Base-by-base conservation (phyloP, 2,113 vertebrate genomes). In the Etheostoma cragini region DNA sequence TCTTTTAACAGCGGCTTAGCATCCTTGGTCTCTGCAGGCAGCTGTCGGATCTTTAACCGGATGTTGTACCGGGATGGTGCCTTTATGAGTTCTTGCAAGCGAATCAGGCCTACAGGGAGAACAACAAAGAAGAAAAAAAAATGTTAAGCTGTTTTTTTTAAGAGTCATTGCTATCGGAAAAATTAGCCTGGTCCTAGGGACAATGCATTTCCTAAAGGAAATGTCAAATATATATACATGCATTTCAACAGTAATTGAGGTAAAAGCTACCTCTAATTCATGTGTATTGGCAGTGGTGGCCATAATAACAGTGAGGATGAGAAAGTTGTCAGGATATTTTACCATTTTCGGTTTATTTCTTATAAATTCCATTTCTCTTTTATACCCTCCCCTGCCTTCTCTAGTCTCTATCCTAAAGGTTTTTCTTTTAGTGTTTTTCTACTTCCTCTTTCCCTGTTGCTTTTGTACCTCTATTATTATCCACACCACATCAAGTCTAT, bases 11-110 rank as follows among this genome's bases (percentile, higher is more conserved):
- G 95, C 3, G 98, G 98, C 87, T 98, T 98, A 91, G 98, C 97
- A 92, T 99, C 98, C 91, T 98, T 99, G 13, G 96, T 97, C 47
- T 99, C 98, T 74, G 96, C 93, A 72, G 98, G 98, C 74, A 99
- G 88, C 91, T 99, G 98, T 26, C 98, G 97, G 57, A 99, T 99
- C 96, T 99, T 99, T 89, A 99, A 92, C 56, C 98, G 96, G 87
- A 99, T 95, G 92, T 98, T 99, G 93, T 99, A 99, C 19, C 98
- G 95, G 50, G 98, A 99, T 38, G 98, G 98, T 54, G 98, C 98
- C 91, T 99, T 99, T 92, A 99, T 99, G 83, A 99, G 97, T 90
- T 99, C 98, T 91, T 99, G 98, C 93, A 99, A 94, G 73, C 98
- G 97, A 95, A 99, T 99, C 83, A 99, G 96, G 89, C 98, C 98